Evolutionary conservation across 2,888 invertebrate genomes (phyloP).

Genomic region (Parnassius apollo): DNA sequence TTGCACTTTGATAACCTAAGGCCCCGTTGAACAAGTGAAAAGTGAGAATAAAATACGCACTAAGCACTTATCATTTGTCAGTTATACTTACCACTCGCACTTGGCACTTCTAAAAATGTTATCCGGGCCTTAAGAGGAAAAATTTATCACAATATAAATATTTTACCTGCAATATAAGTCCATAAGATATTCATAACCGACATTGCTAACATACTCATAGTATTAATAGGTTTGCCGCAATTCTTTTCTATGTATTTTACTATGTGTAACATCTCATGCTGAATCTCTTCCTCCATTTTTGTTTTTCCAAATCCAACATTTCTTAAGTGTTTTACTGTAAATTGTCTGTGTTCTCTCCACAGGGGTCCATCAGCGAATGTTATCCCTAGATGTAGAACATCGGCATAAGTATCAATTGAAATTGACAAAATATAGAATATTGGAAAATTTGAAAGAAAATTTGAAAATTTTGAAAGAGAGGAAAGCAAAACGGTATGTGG

Average conservation of each 20-base stretch:
- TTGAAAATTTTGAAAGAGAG: too few relatives aligned
- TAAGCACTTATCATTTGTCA: too few relatives aligned
- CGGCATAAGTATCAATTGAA: conserved; percentile 3
- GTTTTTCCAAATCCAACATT: conserved; percentile 83
- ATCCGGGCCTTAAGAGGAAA: neutral
- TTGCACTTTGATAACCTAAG: too few relatives aligned
- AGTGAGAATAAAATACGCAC: too few relatives aligned
- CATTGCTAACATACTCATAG: conserved; percentile 80
- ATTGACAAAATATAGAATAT: too few relatives aligned
- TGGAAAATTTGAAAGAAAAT: too few relatives aligned
- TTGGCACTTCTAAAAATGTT: too few relatives aligned
- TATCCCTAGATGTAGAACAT: conserved; percentile 72
- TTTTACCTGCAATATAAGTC: conserved; percentile 84
- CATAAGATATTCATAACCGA: conserved; percentile 86
- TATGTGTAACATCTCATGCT: conserved; percentile 78
- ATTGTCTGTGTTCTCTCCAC: conserved; percentile 85
- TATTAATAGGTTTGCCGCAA: conserved; percentile 58
- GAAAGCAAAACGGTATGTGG: too few relatives aligned
- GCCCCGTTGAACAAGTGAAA: too few relatives aligned
- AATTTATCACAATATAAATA: neutral
- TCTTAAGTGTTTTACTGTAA: conserved; percentile 83
- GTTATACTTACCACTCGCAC: too few relatives aligned
- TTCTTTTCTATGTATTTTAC: conserved; percentile 62
- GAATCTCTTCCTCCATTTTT: conserved; percentile 82
- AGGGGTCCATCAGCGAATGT: conserved; percentile 85